A percentile compares a stretch with the other conserved stretches of the same genome.
These are phyloP conservation scores for Propithecus deckenii DNA, from an alignment of 2,797 vertebrate genomes.

Conservation along the genomic window DNA sequence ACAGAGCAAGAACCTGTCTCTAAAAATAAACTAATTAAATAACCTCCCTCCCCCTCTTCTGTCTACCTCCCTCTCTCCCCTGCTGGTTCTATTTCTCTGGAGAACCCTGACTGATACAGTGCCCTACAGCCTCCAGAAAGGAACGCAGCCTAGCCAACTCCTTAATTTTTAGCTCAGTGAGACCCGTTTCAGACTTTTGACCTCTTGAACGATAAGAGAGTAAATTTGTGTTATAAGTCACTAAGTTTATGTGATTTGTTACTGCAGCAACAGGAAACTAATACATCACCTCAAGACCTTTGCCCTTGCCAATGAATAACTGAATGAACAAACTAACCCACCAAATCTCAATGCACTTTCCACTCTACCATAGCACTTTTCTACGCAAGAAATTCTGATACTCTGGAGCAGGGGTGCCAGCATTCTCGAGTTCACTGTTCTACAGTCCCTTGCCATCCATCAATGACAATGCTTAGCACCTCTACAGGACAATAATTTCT, in stretches of 20 bases:
- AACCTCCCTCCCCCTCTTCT: neutral
- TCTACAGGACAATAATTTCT: neutral
- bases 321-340: neutral
- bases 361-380: neutral
- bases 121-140: neutral
- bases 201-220: neutral
- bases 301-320: neutral
- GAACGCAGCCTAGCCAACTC: neutral
- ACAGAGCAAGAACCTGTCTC: neutral
- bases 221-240: neutral
- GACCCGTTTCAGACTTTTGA: neutral
- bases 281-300: neutral
- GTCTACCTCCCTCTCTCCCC: neutral
- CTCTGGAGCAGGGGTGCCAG: neutral
- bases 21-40: neutral
- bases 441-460: neutral
- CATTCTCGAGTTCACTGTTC: neutral
- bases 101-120: neutral
- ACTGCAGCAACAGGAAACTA: neutral
- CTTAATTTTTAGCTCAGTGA: neutral
- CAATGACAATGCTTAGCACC: neutral
- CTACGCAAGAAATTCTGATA: neutral
- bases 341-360: neutral
- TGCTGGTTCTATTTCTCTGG: neutral
- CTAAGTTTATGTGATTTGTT: neutral